Percentiles rank a stretch among this genome's conserved stretches.
Evolutionary conservation across 2,113 vertebrate genomes (phyloP).

Genomic region (Hassar affinis): DNA sequence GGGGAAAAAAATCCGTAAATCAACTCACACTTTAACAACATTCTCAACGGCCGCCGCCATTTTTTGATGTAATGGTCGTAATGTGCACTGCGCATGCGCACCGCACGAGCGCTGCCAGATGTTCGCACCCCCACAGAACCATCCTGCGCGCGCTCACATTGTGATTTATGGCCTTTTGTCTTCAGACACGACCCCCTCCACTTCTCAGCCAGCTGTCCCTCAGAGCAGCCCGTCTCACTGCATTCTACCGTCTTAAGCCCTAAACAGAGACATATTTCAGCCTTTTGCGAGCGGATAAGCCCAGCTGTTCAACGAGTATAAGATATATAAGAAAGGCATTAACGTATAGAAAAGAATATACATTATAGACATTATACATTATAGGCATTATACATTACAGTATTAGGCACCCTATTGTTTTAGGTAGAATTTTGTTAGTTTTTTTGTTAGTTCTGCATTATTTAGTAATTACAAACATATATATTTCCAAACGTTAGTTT

Average conservation of each 20-base stretch:
- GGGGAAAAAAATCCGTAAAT: slow-evolving; percentile 50
- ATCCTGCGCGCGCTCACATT: not conserved
- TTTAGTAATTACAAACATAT: no score
- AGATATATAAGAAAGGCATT: not conserved
- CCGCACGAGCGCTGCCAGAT: not conserved
- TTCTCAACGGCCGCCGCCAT: slow-evolving; percentile 94
- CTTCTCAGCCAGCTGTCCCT: not conserved
- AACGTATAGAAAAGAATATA: no score
- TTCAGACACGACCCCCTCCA: not conserved
- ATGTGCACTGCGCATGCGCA: slow-evolving; percentile 44
- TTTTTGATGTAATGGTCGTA: slow-evolving; percentile 65
- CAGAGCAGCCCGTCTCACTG: no score
- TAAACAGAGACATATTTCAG: not conserved
- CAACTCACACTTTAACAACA: slow-evolving; percentile 95
- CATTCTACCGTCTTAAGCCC: not conserved
- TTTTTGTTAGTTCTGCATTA: no score
- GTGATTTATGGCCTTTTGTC: slow-evolving; percentile 10
- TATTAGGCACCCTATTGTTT: no score
- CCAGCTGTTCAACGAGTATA: no score
- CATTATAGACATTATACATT: no score
- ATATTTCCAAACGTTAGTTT: no score
- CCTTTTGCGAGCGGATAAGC: no score
- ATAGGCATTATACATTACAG: no score
- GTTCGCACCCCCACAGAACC: not conserved
- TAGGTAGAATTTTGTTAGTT: no score